phyloP scores from a whole-genome alignment of 2,888 invertebrate genomes.

The Epinotia ramella region DNA sequence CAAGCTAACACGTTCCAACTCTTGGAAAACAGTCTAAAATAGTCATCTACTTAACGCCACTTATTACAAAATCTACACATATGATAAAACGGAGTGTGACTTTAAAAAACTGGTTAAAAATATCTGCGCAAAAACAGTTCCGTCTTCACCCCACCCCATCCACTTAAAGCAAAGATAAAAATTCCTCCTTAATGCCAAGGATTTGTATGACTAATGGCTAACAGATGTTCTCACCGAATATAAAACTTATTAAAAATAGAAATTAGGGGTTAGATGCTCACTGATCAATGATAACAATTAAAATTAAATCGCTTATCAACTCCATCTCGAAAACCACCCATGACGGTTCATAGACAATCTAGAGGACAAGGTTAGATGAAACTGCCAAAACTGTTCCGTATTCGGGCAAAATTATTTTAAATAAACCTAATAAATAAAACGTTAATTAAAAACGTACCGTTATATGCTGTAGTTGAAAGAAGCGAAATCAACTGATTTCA shows the following conservation, averaged over 20 bases:
- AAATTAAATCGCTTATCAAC: conserved; percentile 71
- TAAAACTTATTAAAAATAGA: conserved; percentile 74
- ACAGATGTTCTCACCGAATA: conserved; percentile 69
- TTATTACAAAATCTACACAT: background rate
- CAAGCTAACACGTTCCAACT: background rate
- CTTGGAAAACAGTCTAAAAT: background rate
- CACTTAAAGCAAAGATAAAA: conserved; percentile 56
- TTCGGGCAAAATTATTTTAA: conserved; percentile 29
- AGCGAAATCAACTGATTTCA: background rate
- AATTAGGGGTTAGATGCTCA: conserved; percentile 77
- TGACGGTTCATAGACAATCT: conserved; percentile 56
- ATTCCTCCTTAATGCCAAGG: conserved; percentile 57
- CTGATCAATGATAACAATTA: conserved; percentile 76
- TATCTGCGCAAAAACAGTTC: conserved; percentile 61
- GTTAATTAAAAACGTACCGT: conserved; percentile 28
- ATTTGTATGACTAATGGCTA: conserved; percentile 74
- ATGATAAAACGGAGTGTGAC: background rate
- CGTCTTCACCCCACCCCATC: conserved; percentile 55
- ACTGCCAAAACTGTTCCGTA: conserved; percentile 17
- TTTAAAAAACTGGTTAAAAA: conserved; percentile 62
- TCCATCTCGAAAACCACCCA: conserved; percentile 75
- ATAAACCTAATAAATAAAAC: conserved; percentile 19
- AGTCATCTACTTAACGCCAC: background rate
- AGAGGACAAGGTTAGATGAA: conserved; percentile 18
- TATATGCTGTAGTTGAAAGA: background rate